These are phyloP conservation scores for Pterocles orientalis DNA, from an alignment of 2,113 vertebrate species.

Conservation along the genomic window DNA sequence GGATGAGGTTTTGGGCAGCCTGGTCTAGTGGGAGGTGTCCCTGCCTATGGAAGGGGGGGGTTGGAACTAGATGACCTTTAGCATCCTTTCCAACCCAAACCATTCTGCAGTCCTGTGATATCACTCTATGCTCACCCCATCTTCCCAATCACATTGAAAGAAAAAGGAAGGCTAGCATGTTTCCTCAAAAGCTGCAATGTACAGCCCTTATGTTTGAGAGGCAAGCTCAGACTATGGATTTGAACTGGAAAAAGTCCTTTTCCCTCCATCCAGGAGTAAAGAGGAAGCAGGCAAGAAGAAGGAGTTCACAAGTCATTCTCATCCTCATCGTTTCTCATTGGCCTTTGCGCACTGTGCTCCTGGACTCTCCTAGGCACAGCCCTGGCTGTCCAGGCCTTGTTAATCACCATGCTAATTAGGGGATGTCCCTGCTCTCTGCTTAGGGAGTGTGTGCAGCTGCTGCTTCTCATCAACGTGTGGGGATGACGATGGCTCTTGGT, in stretches of 20 bases:
- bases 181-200: neutral
- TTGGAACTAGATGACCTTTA: too few relatives aligned
- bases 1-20: too few relatives aligned
- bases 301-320: neutral
- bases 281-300: neutral
- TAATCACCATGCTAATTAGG: neutral
- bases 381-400: neutral
- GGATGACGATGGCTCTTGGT: neutral
- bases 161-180: neutral
- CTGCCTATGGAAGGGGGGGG: too few relatives aligned
- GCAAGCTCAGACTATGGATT: neutral
- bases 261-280: neutral
- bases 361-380: neutral
- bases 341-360: accelerated
- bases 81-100: too few relatives aligned
- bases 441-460: accelerated
- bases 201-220: neutral
- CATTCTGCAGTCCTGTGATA: too few relatives aligned
- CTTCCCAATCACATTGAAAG: neutral
- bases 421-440: neutral
- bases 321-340: neutral
- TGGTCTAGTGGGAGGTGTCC: too few relatives aligned
- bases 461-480: neutral
- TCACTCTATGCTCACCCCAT: neutral
- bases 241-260: neutral